Base-by-base conservation (phyloP, 2,888 invertebrate genomes). In the Saturnia japonica region DNA sequence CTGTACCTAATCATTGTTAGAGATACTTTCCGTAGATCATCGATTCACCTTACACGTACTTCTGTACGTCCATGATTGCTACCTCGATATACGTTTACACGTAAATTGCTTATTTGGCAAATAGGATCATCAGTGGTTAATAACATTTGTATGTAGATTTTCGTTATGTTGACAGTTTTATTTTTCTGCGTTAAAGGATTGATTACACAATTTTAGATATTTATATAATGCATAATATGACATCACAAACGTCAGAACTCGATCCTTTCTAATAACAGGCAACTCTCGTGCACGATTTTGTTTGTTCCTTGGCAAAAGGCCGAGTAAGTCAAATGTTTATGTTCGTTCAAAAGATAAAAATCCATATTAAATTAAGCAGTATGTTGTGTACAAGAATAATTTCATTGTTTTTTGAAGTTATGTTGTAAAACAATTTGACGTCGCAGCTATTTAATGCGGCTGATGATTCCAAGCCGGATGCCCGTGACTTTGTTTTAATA, bases 401-500 rank as follows among this genome's bases (percentile, higher is more conserved):
- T n/a, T n/a, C n/a, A n/a, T 19, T 54, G 78, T 80, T 83, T 84
- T 28, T 85, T 78, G 74, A 77, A 80, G 78, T 76, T 73, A 82
- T 85, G 83, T 83, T 81, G 80, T 83, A 80, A 77, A 82, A 82
- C 80, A 79, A 82, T 84, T 80, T 78, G 74, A 75, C 79, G 78
- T 80, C 75, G 75, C 74, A 77, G 78, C 75, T 78, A 79, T 76
- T 79, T 74, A 75, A 74, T 77, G 73, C 74, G 75, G 85, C 86
- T 89, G 87, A 87, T 88, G 88, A 85, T 86, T 81, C 85, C 85
- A 84, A 84, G 85, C 87, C 91, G 89, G 88, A 90, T 88, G 87
- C 86, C 78, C 80, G 79, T 80, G 78, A 80, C 82, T 82, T 77
- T 80, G 85, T 86, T 87, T 87, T 89, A 87, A 88, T 89, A 87